These are phyloP conservation scores for Falco berigora DNA, from an alignment of 2,797 vertebrate genomes.

Conservation along the genomic window DNA sequence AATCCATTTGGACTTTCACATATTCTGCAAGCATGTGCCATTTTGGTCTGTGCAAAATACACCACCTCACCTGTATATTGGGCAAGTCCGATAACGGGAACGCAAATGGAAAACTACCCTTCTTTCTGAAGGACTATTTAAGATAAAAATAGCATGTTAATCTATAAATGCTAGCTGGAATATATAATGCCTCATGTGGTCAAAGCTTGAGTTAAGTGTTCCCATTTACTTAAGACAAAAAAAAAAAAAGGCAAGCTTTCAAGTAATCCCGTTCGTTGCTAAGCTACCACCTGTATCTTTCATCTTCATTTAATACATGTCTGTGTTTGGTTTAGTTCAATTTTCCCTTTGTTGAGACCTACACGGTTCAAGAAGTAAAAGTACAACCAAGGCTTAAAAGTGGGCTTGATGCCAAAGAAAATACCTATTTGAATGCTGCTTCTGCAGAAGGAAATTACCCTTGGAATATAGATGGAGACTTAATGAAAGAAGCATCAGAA, in stretches of 20 bases:
- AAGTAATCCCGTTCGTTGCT: background rate
- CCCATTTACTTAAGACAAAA: background rate
- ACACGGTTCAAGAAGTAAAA: conserved; percentile 82
- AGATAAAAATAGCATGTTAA: background rate
- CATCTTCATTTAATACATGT: background rate
- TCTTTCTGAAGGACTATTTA: background rate
- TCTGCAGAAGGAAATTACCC: conserved; percentile 73
- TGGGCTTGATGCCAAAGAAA: conserved; percentile 56
- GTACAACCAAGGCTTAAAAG: conserved; percentile 64
- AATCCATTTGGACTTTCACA: background rate
- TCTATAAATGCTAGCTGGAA: background rate
- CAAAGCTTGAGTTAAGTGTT: background rate
- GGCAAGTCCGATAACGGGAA: background rate
- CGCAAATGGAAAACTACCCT: background rate
- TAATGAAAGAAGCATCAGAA: conserved; percentile 82
- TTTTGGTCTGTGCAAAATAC: background rate
- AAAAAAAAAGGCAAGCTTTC: background rate
- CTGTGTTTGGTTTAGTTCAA: conserved; percentile 80
- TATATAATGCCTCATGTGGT: background rate
- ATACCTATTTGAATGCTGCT: conserved; percentile 57
- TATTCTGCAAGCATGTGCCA: background rate
- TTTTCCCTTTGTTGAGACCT: conserved; percentile 91
- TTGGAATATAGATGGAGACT: conserved; percentile 94
- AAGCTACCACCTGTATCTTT: background rate
- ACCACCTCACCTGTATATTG: background rate